Evolutionary conservation across 35 echinoderm and acorn worm genomes (phyloP).

Genomic region (Holothuria glaberrima): DNA sequence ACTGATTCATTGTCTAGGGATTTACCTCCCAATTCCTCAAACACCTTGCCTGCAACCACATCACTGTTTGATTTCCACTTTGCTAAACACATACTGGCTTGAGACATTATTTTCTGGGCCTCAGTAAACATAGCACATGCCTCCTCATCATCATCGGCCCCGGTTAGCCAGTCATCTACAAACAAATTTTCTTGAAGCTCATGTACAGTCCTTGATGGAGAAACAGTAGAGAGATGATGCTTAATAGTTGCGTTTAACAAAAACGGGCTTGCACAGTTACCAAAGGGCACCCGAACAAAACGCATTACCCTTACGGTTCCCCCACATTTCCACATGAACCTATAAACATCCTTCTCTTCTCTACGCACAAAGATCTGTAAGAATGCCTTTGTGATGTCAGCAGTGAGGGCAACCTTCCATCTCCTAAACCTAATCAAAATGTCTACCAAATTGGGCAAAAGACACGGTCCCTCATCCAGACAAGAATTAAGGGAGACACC

Average conservation of each 20-base stretch:
- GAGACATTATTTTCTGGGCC: neutral
- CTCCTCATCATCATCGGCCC: constrained; percentile 46
- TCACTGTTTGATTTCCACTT: constrained; percentile 25
- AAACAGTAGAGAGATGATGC: neutral
- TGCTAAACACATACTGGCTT: neutral
- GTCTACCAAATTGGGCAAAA: constrained; percentile 16
- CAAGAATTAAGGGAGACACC: neutral
- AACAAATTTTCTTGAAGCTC: neutral
- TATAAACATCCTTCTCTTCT: constrained; percentile 24
- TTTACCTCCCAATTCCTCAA: constrained; percentile 4
- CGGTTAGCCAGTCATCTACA: constrained; percentile 33
- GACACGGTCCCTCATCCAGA: neutral
- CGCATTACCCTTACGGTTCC: constrained; percentile 2
- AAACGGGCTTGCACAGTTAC: neutral
- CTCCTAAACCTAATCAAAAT: constrained; percentile 31
- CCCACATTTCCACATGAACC: constrained; percentile 31
- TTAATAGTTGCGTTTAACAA: constrained; percentile 15
- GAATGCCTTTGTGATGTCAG: constrained; percentile 29
- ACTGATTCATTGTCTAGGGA: neutral
- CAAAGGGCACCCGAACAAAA: constrained; percentile 28
- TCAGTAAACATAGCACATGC: neutral
- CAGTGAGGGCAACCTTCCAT: neutral
- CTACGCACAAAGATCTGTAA: constrained; percentile 8
- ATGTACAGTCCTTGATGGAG: neutral
- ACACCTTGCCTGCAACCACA: neutral